Percentiles rank a stretch among this genome's conserved stretches.
Conservation (phyloP, 2,888 invertebrate genomes). For the Anarsia innoxiella region DNA sequence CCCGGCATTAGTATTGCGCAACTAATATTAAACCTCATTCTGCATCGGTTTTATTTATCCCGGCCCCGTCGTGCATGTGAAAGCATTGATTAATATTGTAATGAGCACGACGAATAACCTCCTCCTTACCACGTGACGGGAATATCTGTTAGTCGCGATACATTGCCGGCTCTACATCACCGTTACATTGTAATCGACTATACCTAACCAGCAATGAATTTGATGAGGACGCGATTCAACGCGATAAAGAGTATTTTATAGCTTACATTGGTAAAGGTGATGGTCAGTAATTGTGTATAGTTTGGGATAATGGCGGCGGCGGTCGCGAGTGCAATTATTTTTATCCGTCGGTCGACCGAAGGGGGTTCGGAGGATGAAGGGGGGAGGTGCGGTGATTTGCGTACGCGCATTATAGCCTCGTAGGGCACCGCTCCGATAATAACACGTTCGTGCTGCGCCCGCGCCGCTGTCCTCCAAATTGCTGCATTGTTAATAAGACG, state of each 20-base stretch:
- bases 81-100: constrained; percentile 68
- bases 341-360: constrained; percentile 37
- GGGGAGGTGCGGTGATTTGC: constrained; percentile 45
- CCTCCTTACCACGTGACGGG: constrained; percentile 22
- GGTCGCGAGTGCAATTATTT: constrained; percentile 59
- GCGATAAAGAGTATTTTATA: constrained; percentile 1
- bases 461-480: constrained; percentile 29
- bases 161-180: constrained; percentile 2
- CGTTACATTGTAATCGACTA: too few species aligned
- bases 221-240: not conserved
- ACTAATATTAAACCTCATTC: constrained; percentile 44
- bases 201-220: not conserved
- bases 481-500: constrained; percentile 19
- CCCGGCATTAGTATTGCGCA: constrained; percentile 46
- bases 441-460: constrained; percentile 23
- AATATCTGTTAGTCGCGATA: not conserved
- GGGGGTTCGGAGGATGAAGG: constrained; percentile 19
- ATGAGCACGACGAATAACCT: constrained; percentile 50
- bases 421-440: constrained; percentile 26
- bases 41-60: constrained; percentile 44
- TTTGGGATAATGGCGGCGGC: constrained; percentile 53
- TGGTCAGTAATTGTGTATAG: constrained; percentile 61
- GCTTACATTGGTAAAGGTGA: constrained; percentile 21
- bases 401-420: constrained; percentile 37
- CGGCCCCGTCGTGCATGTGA: constrained; percentile 34